Evolutionary conservation across 1,140 invertebrate species (phyloP).

Genomic region (Eueides isabella): DNA sequence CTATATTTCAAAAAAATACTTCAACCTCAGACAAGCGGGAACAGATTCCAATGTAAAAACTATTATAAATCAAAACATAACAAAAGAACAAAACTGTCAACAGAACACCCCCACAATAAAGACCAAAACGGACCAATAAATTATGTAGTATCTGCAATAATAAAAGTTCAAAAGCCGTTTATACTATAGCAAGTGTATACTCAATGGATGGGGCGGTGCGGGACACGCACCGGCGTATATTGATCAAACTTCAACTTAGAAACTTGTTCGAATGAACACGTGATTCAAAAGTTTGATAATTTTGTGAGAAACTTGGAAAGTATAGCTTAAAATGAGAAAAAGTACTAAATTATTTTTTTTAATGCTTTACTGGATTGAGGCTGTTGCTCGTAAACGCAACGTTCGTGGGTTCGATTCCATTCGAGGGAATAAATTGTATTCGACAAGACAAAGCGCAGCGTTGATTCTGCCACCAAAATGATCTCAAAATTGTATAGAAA

Average conservation of each 20-base stretch:
- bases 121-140: slow-evolving; percentile 13
- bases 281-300: slow-evolving; percentile 7
- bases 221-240: slow-evolving; percentile 40
- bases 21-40: too few relatives aligned
- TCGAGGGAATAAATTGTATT: too few relatives aligned
- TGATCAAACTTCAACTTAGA: slow-evolving; percentile 43
- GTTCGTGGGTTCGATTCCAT: too few relatives aligned
- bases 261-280: slow-evolving; percentile 19
- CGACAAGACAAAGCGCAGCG: too few relatives aligned
- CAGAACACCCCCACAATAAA: slow-evolving; percentile 1
- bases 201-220: slow-evolving; percentile 38
- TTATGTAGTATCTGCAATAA: background rate
- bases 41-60: background rate
- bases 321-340: background rate
- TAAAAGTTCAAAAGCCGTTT: background rate
- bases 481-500: too few relatives aligned
- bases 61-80: background rate
- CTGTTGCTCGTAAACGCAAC: too few relatives aligned
- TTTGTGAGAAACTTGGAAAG: background rate
- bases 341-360: background rate
- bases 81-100: background rate
- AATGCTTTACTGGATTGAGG: background rate
- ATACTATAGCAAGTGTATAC: slow-evolving; percentile 20
- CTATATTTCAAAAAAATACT: too few relatives aligned
- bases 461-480: too few relatives aligned